Percentiles rank a stretch among this genome's conserved stretches.
These are phyloP conservation scores for Orientallactaga sibirica DNA, from an alignment of 2,797 vertebrate genomes.

Conservation along the genomic window DNA sequence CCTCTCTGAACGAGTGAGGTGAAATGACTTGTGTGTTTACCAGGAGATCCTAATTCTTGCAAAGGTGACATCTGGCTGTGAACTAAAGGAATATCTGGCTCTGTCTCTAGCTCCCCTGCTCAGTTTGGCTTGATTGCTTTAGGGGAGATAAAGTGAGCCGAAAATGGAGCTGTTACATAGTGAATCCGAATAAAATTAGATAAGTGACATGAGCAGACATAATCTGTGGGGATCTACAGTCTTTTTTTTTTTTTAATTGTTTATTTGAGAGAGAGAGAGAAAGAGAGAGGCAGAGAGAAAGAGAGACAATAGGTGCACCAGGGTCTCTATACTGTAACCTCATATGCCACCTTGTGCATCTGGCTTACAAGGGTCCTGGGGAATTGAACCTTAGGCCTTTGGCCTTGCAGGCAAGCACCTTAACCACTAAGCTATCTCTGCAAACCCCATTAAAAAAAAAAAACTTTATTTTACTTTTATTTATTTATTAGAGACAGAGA, in stretches of 20 bases:
- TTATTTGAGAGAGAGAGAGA: too few relatives aligned
- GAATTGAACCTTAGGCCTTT: too few relatives aligned
- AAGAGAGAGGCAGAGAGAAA: too few relatives aligned
- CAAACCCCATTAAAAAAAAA: too few relatives aligned
- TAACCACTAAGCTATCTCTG: too few relatives aligned
- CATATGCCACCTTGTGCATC: too few relatives aligned
- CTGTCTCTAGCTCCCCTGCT: neutral
- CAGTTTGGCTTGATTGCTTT: neutral
- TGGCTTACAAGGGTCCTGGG: too few relatives aligned
- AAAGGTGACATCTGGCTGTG: neutral
- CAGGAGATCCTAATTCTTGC: neutral
- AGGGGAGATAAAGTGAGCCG: neutral
- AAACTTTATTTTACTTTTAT: too few relatives aligned
- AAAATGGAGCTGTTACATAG: neutral
- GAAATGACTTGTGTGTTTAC: neutral
- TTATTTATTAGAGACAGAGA: too few relatives aligned
- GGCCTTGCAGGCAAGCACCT: too few relatives aligned
- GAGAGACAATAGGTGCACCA: too few relatives aligned
- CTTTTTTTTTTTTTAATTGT: neutral
- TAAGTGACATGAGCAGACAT: neutral
- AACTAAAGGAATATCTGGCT: neutral
- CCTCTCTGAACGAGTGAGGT: slow-evolving; percentile 12
- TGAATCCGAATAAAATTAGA: neutral
- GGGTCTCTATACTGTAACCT: too few relatives aligned
- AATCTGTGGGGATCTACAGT: neutral